A percentile compares a stretch with the other conserved stretches of the same genome.
Evolutionary conservation across 2,888 invertebrate genomes (phyloP).

Genomic region (Ischnus inquisitorius): DNA sequence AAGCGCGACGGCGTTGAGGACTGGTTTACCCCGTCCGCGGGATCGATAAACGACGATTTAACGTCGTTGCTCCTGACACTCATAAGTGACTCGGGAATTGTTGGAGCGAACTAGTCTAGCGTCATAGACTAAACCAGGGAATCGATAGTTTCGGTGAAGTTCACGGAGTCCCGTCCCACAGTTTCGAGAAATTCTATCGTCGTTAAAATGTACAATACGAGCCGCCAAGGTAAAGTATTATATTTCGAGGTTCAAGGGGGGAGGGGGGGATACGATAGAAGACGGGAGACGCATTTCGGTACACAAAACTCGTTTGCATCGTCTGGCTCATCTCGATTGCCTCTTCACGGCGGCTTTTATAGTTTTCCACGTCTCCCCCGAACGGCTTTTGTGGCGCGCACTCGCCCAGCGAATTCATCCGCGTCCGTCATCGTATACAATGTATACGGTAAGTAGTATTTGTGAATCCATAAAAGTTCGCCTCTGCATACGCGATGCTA

Average conservation of each 20-base stretch:
- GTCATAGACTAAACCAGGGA: no score
- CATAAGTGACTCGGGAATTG: no score
- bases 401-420: neutral
- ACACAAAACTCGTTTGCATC: neutral
- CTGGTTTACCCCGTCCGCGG: no score
- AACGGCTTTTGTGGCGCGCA: neutral
- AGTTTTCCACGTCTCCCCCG: neutral
- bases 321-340: neutral
- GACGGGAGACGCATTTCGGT: neutral
- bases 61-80: no score
- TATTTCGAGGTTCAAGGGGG: neutral
- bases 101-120: no score
- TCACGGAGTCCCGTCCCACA: neutral
- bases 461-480: slow-evolving; percentile 22
- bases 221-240: neutral
- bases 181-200: neutral
- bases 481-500: neutral
- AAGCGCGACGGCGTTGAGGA: no score
- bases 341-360: neutral
- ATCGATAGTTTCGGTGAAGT: neutral
- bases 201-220: neutral
- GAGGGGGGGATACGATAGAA: neutral
- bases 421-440: slow-evolving; percentile 12
- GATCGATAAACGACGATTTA: no score
- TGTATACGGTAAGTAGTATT: slow-evolving; percentile 18